Percentiles rank a stretch among this genome's conserved stretches.
Conservation (phyloP, 2,888 invertebrate genomes). For the Diadegma fenestrale region DNA sequence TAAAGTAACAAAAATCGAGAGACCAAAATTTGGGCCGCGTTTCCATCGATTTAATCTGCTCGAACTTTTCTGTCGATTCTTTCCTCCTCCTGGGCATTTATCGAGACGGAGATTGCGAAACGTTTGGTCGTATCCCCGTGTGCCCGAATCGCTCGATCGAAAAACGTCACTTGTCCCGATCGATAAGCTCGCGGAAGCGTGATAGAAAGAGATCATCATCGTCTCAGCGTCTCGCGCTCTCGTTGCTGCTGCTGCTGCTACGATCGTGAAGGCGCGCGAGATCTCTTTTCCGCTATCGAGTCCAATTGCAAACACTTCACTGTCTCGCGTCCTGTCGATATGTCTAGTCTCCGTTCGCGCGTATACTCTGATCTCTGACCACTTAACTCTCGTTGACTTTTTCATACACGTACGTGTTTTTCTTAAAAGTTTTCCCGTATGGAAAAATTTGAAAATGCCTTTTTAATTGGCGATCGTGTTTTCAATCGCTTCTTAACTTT, state of each 20-base stretch:
- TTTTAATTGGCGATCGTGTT: too few relatives aligned
- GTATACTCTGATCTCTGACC: slow-evolving; percentile 2
- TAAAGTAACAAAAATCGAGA: too few relatives aligned
- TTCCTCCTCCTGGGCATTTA: slow-evolving; percentile 1
- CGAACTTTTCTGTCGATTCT: too few relatives aligned
- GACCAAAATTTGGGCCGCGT: too few relatives aligned
- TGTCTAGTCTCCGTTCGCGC: slow-evolving; percentile 26
- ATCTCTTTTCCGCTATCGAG: slow-evolving; percentile 45
- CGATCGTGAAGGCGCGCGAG: slow-evolving; percentile 34
- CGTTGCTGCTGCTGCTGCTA: not conserved
- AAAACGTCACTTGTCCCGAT: slow-evolving; percentile 48
- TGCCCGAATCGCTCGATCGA: slow-evolving; percentile 23
- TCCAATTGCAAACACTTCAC: slow-evolving; percentile 39
- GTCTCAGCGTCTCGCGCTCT: slow-evolving; percentile 42
- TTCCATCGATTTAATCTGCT: not conserved
- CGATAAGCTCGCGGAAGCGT: slow-evolving; percentile 58
- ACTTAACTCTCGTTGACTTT: slow-evolving; percentile 5
- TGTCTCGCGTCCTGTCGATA: slow-evolving; percentile 42
- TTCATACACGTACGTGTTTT: too few relatives aligned
- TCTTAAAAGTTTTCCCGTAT: too few relatives aligned
- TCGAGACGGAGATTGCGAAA: slow-evolving; percentile 25
- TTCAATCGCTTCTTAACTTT: too few relatives aligned
- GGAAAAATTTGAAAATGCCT: too few relatives aligned
- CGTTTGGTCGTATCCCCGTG: slow-evolving; percentile 30
- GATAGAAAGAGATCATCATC: slow-evolving; percentile 42